Evolutionary conservation across 1,140 invertebrate genomes (phyloP).

Genomic region (Samia ricini): DNA sequence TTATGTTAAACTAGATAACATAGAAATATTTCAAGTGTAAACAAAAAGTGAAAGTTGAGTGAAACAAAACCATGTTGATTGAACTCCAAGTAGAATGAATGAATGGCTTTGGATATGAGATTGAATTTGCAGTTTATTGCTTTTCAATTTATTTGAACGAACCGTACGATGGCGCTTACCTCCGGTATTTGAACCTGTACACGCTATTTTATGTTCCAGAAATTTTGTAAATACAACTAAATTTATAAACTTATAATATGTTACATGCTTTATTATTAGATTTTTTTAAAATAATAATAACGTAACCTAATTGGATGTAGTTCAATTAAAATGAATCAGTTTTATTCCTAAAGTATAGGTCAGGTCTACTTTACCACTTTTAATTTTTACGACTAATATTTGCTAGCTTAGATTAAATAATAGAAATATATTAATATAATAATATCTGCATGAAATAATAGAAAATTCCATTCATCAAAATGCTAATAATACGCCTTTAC

Average conservation of each 20-base stretch:
- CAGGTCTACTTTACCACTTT: too few relatives aligned
- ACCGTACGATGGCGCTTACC: conserved; percentile 62
- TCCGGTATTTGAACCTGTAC: conserved; percentile 29
- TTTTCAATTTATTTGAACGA: conserved; percentile 78
- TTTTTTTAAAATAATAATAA: too few relatives aligned
- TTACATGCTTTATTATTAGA: not conserved
- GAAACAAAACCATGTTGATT: conserved; percentile 38
- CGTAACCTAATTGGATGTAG: too few relatives aligned
- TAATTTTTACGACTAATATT: too few relatives aligned
- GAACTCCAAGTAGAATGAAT: conserved; percentile 66
- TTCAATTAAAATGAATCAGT: too few relatives aligned
- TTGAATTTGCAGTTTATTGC: conserved; percentile 81
- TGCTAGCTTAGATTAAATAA: too few relatives aligned
- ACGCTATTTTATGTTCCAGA: not conserved
- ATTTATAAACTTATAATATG: not conserved
- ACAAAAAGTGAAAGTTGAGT: not conserved
- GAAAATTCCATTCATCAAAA: too few relatives aligned
- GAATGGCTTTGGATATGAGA: conserved; percentile 81
- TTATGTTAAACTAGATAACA: not conserved
- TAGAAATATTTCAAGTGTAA: not conserved
- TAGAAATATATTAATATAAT: too few relatives aligned
- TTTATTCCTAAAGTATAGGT: too few relatives aligned
- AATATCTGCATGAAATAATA: too few relatives aligned
- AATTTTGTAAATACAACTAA: not conserved
- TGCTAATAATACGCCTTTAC: too few relatives aligned